Evolutionary conservation across 2,888 invertebrate species (phyloP), one percentile per base, ranked within the genome.

Genomic region (Crocallis elinguaria): DNA sequence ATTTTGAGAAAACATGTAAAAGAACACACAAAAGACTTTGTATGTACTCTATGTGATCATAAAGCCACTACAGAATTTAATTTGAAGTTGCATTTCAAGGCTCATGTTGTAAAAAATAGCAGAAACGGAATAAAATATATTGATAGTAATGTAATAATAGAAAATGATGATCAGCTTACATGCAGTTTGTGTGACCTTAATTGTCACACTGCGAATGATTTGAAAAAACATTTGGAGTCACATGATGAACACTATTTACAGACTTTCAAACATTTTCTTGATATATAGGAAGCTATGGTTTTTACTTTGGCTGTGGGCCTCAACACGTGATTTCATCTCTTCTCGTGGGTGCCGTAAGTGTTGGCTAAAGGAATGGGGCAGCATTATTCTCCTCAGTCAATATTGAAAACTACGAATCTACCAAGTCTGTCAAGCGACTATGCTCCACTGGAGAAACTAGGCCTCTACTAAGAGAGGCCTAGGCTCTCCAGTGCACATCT

Each of bases 221-320:
- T 53, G 32, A 37, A 43, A 25, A 43, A 7, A 21, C 53, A 53
- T 38, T 46, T 43, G 21, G 48, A 53, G 32, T 23, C 48, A 0
- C 45, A 45, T 23, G 32, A 16, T 35, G 49, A 39, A 23, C 44
- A 49, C 13, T 49, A 49, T 42, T 50, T 50, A 27, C 17, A 46
- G 46, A 44, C 27, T 57, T 32, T 32, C 27, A 50, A 46, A 12
- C 54, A 25, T 7, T 45, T 53, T 29, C 42, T 53, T 9, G 53
- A 53, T 38, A 25, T 29, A 0, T 52, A 46, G 16, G n/a, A n/a
- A n/a, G n/a, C n/a, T n/a, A n/a, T n/a, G n/a, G n/a, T n/a, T n/a
- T n/a, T n/a, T n/a, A n/a, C n/a, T n/a, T n/a, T n/a, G n/a, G n/a
- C n/a, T n/a, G n/a, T n/a, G n/a, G n/a, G n/a, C n/a, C n/a, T n/a